Conservation (phyloP, 1,140 invertebrate genomes). For the Arion vulgaris region DNA sequence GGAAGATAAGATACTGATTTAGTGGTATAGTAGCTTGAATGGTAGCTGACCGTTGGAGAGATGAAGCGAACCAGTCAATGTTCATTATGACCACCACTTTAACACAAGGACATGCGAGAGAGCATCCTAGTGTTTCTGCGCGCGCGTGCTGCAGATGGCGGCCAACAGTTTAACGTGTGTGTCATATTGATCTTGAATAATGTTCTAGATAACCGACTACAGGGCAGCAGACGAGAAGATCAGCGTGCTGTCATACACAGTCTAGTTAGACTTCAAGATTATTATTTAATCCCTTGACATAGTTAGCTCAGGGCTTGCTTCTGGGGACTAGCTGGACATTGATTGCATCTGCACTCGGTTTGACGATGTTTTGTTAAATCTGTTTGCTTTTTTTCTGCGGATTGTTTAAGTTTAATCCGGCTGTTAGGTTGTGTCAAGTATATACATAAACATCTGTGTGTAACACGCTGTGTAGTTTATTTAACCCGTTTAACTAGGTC, state of each 20-base stretch:
- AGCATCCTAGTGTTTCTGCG: conserved; percentile 16
- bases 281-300: neutral
- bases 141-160: conserved; percentile 28
- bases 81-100: neutral
- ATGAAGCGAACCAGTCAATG: neutral
- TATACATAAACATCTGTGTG: too few relatives aligned
- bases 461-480: too few relatives aligned
- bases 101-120: neutral
- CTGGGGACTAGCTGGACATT: neutral
- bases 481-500: too few relatives aligned
- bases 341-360: too few relatives aligned
- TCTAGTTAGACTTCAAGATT: neutral
- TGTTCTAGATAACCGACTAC: neutral
- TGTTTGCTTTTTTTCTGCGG: neutral
- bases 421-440: too few relatives aligned
- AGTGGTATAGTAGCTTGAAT: too few relatives aligned
- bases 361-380: neutral
- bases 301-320: neutral
- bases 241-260: neutral
- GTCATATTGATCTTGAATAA: conserved; percentile 29
- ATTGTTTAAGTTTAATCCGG: neutral
- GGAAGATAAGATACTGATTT: too few relatives aligned
- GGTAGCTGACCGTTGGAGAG: neutral
- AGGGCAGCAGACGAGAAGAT: neutral
- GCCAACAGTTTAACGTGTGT: conserved; percentile 17